Evolutionary conservation across 2,888 invertebrate species (phyloP), one percentile per base, ranked within the genome.

Genomic region (Caenorhabditis sp.): DNA sequence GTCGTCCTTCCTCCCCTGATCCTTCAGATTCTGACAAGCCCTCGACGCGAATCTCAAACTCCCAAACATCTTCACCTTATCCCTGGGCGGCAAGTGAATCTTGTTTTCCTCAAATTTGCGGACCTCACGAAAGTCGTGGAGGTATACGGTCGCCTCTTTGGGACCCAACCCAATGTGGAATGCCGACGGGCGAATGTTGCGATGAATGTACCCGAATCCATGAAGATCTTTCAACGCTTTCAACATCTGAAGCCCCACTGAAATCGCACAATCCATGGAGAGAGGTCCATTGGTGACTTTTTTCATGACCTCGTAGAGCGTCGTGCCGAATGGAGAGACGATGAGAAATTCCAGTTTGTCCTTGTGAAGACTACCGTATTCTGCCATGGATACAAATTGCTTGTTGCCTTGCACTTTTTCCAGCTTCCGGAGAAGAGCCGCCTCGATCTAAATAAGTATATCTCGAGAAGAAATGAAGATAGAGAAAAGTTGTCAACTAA

Each of bases 1-100:
- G 24, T 79, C 79, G 63, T 79, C 79, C 31, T 56, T 70, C 56
- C 79, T 26, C 26, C 70, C 63, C 47, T 70, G 79, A 70, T 79
- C 79, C 64, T 79, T 70, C 26, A 16, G 16, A 31, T 31, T 64
- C 19, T 56, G 63, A 26, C 35, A 31, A 0, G 63, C 70, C 19
- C 70, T 28, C 6, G 63, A 64, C 38, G 56, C 41, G 56, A 47
- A 79, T 56, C 79, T 49, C 8, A 7, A 16, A 2, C 35, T 44
- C 14, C 79, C 79, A 31, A 26, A 70, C 41, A 26, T 44, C 44
- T 79, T 79, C 10, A 79, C 79, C 44, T n/a, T 47, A 6, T 63
- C 5, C 14, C 79, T 31, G 4, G 79, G 56, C 1, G 63, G 22
- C 47, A 70, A 31, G 26, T 70, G 70, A 7, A 70, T 79, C 56